Percentiles rank a stretch among this genome's conserved stretches.
These are phyloP conservation scores for Archips xylosteana DNA, from an alignment of 2,888 invertebrate species.

Conservation along the genomic window DNA sequence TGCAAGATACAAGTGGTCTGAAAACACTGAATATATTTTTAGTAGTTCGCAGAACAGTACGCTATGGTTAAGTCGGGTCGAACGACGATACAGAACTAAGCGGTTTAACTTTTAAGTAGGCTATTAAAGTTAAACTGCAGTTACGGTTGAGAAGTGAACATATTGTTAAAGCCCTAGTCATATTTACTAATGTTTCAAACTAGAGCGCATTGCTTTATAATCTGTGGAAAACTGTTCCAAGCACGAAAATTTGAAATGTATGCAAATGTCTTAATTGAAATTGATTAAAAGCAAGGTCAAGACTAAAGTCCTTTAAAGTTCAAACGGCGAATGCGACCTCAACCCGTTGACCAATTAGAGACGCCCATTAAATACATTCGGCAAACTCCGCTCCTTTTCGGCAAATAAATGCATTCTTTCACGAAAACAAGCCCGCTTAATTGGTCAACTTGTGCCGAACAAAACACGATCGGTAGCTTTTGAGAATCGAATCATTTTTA, in stretches of 20 bases:
- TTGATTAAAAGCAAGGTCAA: conserved; percentile 27
- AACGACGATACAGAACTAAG: conserved; percentile 66
- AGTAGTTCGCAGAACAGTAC: conserved; percentile 76
- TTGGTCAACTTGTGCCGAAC: conserved; percentile 74
- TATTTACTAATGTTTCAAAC: conserved; percentile 21
- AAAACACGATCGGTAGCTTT: conserved; percentile 70
- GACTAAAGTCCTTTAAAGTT: conserved; percentile 31
- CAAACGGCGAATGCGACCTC: conserved; percentile 54
- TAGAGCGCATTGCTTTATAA: conserved; percentile 11
- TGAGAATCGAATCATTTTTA: conserved; percentile 59
- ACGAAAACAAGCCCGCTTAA: conserved; percentile 75
- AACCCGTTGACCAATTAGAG: conserved; percentile 79
- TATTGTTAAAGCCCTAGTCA: conserved; percentile 44
- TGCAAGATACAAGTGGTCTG: conserved; percentile 50
- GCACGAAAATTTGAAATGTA: conserved; percentile 2
- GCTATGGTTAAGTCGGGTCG: conserved; percentile 69
- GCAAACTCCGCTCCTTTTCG: conserved; percentile 64
- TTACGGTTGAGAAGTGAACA: conserved; percentile 54
- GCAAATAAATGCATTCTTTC: conserved; percentile 71
- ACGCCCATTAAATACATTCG: conserved; percentile 76
- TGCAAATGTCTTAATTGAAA: conserved; percentile 21
- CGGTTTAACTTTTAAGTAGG: conserved; percentile 66
- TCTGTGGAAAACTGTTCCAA: neutral
- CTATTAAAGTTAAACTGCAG: conserved; percentile 63
- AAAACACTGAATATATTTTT: conserved; percentile 76